These are phyloP conservation scores for Sinosuthora webbiana DNA, from an alignment of 2,113 vertebrate genomes.

Conservation along the genomic window DNA sequence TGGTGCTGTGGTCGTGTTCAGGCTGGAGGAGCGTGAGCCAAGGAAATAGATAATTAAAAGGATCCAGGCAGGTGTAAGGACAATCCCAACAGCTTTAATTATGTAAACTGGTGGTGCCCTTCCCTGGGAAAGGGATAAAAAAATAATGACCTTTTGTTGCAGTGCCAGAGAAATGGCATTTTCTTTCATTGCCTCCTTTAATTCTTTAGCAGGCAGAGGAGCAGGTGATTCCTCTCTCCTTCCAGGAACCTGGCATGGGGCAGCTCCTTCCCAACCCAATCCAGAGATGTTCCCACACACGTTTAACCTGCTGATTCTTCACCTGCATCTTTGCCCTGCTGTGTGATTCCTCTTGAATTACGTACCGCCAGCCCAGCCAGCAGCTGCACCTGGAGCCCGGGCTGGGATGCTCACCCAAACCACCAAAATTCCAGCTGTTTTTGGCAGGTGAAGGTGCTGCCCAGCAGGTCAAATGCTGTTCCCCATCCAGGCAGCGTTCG, in stretches of 20 bases:
- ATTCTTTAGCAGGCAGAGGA: neutral
- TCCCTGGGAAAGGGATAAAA: neutral
- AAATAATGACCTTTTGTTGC: constrained; percentile 34
- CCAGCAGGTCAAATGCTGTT: neutral
- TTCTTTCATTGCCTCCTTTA: neutral
- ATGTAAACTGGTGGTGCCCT: constrained; percentile 38
- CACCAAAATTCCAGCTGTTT: neutral
- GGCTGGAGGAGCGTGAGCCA: neutral
- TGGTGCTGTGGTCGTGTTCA: constrained; percentile 5
- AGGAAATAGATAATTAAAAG: constrained; percentile 17
- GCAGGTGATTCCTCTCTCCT: neutral
- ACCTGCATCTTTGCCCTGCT: neutral
- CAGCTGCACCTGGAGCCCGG: neutral
- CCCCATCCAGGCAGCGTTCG: rapidly evolving
- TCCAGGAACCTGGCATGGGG: rapidly evolving
- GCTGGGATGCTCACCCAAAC: neutral
- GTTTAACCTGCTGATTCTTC: neutral
- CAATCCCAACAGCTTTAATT: constrained; percentile 46
- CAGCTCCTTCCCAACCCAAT: neutral
- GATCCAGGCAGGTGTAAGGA: neutral
- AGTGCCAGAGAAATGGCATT: constrained; percentile 49
- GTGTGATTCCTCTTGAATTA: neutral
- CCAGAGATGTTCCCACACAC: neutral
- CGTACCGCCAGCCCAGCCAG: neutral
- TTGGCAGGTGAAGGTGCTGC: neutral